Base-by-base conservation (phyloP, 2,797 vertebrate species). In the Cetoscarus ocellatus region DNA sequence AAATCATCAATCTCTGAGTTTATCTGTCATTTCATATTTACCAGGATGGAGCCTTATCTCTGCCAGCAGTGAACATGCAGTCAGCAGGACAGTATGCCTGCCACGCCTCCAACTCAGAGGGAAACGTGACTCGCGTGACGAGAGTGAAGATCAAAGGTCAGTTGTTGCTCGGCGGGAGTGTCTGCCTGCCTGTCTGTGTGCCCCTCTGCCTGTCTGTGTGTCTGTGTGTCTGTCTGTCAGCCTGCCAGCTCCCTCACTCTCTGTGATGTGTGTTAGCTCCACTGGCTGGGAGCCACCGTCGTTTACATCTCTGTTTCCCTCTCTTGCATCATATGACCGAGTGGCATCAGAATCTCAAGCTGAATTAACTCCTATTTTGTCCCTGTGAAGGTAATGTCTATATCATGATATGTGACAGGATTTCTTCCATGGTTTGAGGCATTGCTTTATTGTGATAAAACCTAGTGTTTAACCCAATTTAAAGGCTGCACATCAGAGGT, bases 91-190 rank as follows among this genome's bases (percentile, higher is more conserved):
- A 86, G 70, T 99, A 98, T 77, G 93, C 92, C 35, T 99, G 98
- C 91, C 94, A 95, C 0, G 96, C 97, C 13, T 95, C 94, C 89
- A 99, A 96, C 87, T 83, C 93, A 0, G 96, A 98, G 90, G 98
- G 98, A 74, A 95, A 94, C 13, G 34, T 93, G 86, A 95, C 91
- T 61, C 90, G 94, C 55, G 62, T 92, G 74, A 97, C 95, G 12
- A 94, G 88, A 0, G 95, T 99, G 65, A 94, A 95, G 17, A 95
- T 99, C 83, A 97, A 96, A 96, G 98, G 98, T 99, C 86, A 94
- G 93, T 77, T 56, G 67, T 61, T 74, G 69, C 35, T 70, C 52
- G 56, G 27, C 40, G 10, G 18, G 27, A 2, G 2, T 27, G 27
- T 1, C 27, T 42, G 10, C 18, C 42, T 64, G 52, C 63, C 53